Evolutionary conservation across 2,888 invertebrate genomes (phyloP).

Genomic region (Cheiracanthium punctorium): DNA sequence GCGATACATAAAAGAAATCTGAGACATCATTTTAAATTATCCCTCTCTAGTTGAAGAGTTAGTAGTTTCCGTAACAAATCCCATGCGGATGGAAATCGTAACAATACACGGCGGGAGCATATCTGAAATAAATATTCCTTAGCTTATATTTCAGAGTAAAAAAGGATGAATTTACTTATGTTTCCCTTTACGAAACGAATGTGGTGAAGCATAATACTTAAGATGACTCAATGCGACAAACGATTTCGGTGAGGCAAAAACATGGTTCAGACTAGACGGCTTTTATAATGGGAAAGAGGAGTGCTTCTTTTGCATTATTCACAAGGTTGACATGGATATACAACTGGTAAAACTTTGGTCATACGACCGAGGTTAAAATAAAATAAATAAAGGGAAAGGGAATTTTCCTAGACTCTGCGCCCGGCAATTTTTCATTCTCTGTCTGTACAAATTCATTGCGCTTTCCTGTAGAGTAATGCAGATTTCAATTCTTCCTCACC

Average conservation of each 20-base stretch:
- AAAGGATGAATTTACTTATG: slow-evolving; percentile 23
- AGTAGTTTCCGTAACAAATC: slow-evolving; percentile 27
- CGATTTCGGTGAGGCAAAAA: slow-evolving; percentile 1
- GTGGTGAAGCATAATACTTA: slow-evolving; percentile 31
- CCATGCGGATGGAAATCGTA: background rate
- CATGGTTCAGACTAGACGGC: slow-evolving; percentile 30
- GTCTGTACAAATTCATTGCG: background rate
- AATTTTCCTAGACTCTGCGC: slow-evolving; percentile 5
- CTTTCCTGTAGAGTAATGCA: slow-evolving; percentile 16
- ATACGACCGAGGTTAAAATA: slow-evolving; percentile 11
- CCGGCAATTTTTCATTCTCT: slow-evolving; percentile 17
- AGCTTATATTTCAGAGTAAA: slow-evolving; percentile 11
- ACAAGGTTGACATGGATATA: slow-evolving; percentile 11
- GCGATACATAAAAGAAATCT: background rate
- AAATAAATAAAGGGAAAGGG: slow-evolving; percentile 27
- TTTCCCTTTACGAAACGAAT: slow-evolving; percentile 40
- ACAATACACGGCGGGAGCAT: slow-evolving; percentile 17
- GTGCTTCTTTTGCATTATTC: slow-evolving; percentile 59
- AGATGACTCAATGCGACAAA: slow-evolving; percentile 44
- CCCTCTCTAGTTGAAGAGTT: background rate
- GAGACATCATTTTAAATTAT: slow-evolving; percentile 8
- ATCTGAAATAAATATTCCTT: slow-evolving; percentile 34
- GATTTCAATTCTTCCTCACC: slow-evolving; percentile 28
- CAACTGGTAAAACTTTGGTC: slow-evolving; percentile 27
- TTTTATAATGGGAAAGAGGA: slow-evolving; percentile 40